These are phyloP conservation scores for Laothoe populi DNA, from an alignment of 2,888 invertebrate species.

Conservation along the genomic window DNA sequence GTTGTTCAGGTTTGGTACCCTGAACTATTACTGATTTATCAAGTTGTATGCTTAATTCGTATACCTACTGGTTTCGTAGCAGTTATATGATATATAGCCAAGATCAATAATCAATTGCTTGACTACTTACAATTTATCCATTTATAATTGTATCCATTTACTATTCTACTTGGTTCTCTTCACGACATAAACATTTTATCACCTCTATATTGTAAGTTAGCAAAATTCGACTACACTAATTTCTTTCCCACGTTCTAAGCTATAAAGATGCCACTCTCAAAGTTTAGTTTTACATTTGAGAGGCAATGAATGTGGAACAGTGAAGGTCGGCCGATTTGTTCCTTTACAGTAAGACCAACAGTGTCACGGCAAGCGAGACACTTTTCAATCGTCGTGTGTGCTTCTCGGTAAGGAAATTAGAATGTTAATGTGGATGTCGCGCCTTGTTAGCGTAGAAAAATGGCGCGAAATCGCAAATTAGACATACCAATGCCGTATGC, in stretches of 20 bases:
- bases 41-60: no score
- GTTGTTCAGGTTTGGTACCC: no score
- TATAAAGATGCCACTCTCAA: slow-evolving; percentile 3
- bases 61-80: no score
- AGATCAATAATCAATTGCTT: no score
- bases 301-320: slow-evolving; percentile 7
- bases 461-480: slow-evolving; percentile 23
- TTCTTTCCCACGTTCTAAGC: slow-evolving; percentile 7
- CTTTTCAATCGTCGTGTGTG: slow-evolving; percentile 50
- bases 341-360: slow-evolving; percentile 73
- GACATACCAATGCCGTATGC: background rate
- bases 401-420: slow-evolving; percentile 33
- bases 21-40: no score
- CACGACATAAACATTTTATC: no score
- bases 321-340: slow-evolving; percentile 61
- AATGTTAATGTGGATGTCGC: slow-evolving; percentile 31
- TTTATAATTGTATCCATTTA: no score
- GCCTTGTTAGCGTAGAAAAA: slow-evolving; percentile 31
- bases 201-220: background rate
- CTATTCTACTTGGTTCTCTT: no score
- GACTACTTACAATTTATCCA: no score
- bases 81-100: no score
- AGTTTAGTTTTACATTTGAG: slow-evolving; percentile 17
- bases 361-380: slow-evolving; percentile 76
- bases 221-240: slow-evolving; percentile 6